phyloP scores from a whole-genome alignment of 37 sponge, comb jelly and placozoan species.

The Bolinopsis microptera region DNA sequence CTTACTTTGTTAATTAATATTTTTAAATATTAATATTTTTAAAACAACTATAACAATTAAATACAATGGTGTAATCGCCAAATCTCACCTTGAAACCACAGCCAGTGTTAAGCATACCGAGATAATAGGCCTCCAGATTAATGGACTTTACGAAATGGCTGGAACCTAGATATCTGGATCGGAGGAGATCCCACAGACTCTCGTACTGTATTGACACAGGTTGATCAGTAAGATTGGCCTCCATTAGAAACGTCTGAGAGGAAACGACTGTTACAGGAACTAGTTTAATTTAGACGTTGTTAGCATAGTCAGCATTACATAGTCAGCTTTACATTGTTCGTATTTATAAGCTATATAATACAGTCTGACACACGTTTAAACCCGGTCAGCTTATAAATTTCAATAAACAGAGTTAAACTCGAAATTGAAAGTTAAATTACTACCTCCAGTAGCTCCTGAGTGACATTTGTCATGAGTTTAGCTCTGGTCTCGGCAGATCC shows the following conservation, averaged over 20 bases:
- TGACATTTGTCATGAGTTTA: neutral
- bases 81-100: constrained; percentile 49
- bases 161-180: constrained; percentile 37
- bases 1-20: too few relatives aligned
- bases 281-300: too few relatives aligned
- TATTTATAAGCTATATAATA: too few relatives aligned
- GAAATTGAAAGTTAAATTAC: too few relatives aligned
- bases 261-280: neutral
- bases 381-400: too few relatives aligned
- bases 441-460: constrained; percentile 26
- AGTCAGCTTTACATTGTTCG: too few relatives aligned
- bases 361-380: too few relatives aligned
- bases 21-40: too few relatives aligned
- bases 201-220: constrained; percentile 52
- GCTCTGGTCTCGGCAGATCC: constrained; percentile 46
- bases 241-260: constrained; percentile 46
- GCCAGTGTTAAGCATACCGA: constrained; percentile 37
- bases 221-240: constrained; percentile 59
- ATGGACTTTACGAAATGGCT: constrained; percentile 58
- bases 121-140: constrained; percentile 66
- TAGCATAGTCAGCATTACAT: too few relatives aligned
- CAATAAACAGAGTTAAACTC: too few relatives aligned
- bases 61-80: too few relatives aligned
- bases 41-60: too few relatives aligned
- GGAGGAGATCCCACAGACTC: constrained; percentile 59